Conservation (phyloP, 2,797 vertebrate species). For the Muraenolepis orangiensis region DNA sequence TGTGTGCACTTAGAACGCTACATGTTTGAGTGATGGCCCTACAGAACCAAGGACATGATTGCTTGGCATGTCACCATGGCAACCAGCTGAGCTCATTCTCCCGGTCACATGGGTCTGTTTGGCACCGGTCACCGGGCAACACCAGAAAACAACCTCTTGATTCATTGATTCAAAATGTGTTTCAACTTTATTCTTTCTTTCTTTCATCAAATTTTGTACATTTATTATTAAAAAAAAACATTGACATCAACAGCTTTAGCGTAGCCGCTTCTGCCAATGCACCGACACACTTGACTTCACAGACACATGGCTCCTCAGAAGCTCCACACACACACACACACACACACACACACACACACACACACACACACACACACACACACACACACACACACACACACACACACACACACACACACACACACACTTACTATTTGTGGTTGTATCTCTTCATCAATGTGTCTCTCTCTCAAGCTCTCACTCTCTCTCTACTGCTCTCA, state of each 20-base stretch:
- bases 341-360: no score
- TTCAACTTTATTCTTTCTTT: no score
- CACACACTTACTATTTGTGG: no score
- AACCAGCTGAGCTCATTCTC: conserved; percentile 53
- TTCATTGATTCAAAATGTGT: no score
- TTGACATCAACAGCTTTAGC: conserved; percentile 7
- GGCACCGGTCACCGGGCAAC: conserved; percentile 22
- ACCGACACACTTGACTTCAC: neutral
- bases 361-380: no score
- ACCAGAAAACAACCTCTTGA: no score
- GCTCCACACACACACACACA: neutral
- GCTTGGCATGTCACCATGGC: conserved; percentile 46
- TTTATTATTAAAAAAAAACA: neutral
- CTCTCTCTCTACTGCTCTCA: neutral
- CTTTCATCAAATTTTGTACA: conserved; percentile 1
- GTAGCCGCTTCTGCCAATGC: conserved; percentile 6
- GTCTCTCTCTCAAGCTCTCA: neutral
- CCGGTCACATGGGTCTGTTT: conserved; percentile 24
- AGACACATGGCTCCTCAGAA: neutral
- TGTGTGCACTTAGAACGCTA: conserved; percentile 21
- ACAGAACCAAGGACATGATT: conserved; percentile 49
- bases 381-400: no score
- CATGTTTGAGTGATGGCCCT: conserved; percentile 42
- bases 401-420: no score
- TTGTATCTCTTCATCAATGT: neutral